Base-by-base conservation (phyloP, 2,113 vertebrate species). In the Pagrus major region DNA sequence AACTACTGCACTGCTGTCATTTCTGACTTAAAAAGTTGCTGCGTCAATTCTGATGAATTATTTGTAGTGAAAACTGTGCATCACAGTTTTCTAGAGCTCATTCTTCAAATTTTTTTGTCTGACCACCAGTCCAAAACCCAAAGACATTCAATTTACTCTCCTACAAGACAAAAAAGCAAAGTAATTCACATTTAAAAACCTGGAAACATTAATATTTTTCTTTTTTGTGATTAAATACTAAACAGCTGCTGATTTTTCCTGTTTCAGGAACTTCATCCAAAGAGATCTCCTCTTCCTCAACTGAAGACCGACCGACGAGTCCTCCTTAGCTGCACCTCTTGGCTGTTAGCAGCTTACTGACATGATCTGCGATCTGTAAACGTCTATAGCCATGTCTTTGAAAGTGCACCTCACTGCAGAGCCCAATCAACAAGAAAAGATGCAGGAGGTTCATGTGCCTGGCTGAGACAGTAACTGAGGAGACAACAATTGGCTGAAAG, bases 331-430 rank as follows among this genome's bases (percentile, higher is more conserved):
- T 35, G 37, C 23, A 27, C 52, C 39, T 31, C 46, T 60, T 37
- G 56, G 70, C 37, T 54, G 3, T 23, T 33, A 11, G 2, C 76
- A 51, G 35, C 44, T 65, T 4, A 15, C 23, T 49, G 64, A 71
- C 76, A 64, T 68, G 56, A 25, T 20, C 56, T 25, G 16, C 21
- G 14, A 4, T 58, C 35, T 9, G 41, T 84, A 21, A 72, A 10
- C 55, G 14, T 52, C 42, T 63, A 29, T 35, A 31, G 58, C 31
- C 51, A 89, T 89, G 88, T 18, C 61, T 76, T 16, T 80, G 15
- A 81, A 59, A 47, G 44, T 44, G 42, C 23, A 56, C 31, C 14
- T 68, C 41, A 35, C 59, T 11, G 49, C 49, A 74, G 58, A 75
- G 29, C 37, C 60, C 14, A 39, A 61, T 46, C 68, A 76, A 5